Evolutionary conservation across 2,113 vertebrate genomes (phyloP), one percentile per base, ranked within the genome.

Genomic region (Corapipo altera): DNA sequence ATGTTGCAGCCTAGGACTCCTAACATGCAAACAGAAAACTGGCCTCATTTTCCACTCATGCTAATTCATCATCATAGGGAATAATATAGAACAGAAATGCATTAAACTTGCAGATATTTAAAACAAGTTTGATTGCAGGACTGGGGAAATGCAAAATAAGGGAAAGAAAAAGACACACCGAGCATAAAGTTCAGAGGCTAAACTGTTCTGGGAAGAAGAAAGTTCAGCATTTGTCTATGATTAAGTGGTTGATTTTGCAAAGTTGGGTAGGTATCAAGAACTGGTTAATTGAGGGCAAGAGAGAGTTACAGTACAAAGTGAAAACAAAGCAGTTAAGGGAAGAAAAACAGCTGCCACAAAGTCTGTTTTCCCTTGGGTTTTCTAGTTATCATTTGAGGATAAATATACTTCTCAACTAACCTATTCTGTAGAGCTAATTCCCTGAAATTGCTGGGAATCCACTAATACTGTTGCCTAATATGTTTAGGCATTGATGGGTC

Each of bases 271-370:
- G 83, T 96, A 95, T 84, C 81, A 95, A 87, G 75, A 95, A 93
- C 61, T 84, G 86, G 75, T 94, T 95, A 97, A 95, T 18, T 94
- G 91, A 87, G 88, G 91, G 89, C 89, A 96, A 82, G 59, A 86
- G 52, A 75, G 79, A 96, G 85, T 84, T 65, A 65, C 48, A 95
- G 57, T 73, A 79, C 54, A 78, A 90, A 90, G 84, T 23, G 70
- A 89, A 94, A 94, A 85, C 67, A 83, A 52, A 93, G 62, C 77
- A 97, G 75, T 71, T 3, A 39, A 96, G 35, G 79, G 52, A 48
- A 96, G 46, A 57, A 89, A 95, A 94, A 28, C 86, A 94, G 91
- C 94, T 96, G 87, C 70, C 86, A 90, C 51, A 33, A 67, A 86
- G 79, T 57, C 91, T 74, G 61, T 73, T 94, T 94, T 91, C 90